Evolutionary conservation across 2,797 vertebrate species (phyloP), one percentile per base, ranked within the genome.

Genomic region (Sandelia bainsii): DNA sequence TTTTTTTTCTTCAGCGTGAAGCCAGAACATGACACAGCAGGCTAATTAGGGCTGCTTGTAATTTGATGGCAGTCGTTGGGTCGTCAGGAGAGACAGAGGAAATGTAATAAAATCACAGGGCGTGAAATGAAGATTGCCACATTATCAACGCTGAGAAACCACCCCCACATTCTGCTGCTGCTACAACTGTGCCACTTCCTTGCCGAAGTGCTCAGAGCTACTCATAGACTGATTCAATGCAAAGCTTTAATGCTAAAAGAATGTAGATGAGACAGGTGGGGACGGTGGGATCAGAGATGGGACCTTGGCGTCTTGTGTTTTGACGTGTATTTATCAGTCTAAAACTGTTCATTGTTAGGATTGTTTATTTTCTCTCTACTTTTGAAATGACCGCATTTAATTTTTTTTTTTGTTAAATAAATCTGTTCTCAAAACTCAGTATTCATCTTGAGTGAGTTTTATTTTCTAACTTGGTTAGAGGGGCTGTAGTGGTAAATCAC

Each of bases 51-150:
- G 68, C 53, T 16, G 52, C 61, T 61, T 75, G 75, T 79, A 86
- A 82, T 86, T 83, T 72, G 63, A 77, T 37, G 40, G 56, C 42
- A 69, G 71, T 25, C 39, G 11, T 57, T 62, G 52, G 73, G 69
- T 84, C 25, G 53, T 50, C 51, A 49, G 69, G 37, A 78, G 74
- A 88, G 61, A 82, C 27, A 67, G 80, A 74, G 73, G 72, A 83
- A 83, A 69, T 52, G 46, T 76, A 87, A 88, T 91, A 81, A 92
- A 92, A 83, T 87, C 76, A 91, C 32, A 4, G 65, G 69, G 78
- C 88, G 81, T 90, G 85, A 90, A 90, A 93, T 79, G 40, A 89
- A 87, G 80, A 91, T 77, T 74, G 81, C 78, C 75, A 86, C 80
- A 86, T 91, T 80, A 82, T 85, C 82, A 83, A 66, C 45, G 29